Evolutionary conservation across 2,888 invertebrate species (phyloP), one percentile per base, ranked within the genome.

Genomic region (Acanthosepion pharaonis): DNA sequence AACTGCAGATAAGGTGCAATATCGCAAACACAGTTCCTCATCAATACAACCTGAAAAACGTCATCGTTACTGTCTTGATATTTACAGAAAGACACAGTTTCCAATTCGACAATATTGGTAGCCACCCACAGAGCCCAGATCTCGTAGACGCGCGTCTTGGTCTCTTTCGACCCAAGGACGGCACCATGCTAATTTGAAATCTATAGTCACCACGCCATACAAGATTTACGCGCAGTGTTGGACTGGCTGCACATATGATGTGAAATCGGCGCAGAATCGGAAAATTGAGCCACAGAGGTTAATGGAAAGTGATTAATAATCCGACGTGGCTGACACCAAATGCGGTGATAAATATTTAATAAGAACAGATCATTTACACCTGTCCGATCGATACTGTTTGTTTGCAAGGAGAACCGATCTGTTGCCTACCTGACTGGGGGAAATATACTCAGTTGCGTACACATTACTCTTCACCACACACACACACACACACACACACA

Each of bases 171-270:
- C 15, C 78, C 78, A 78, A 78, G 78, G 78, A 78, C 78, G n/a
- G 78, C 78, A n/a, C 78, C n/a, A 78, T 78, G 78, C 78, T 78
- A 78, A 78, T 78, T 78, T 78, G 78, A 78, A 78, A 78, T 78
- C 78, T 78, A 78, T 78, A 78, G 78, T 78, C 15, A n/a, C 78
- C 78, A 18, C n/a, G 78, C 78, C 78, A 78, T 78, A 3, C 78
- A 78, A 78, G 78, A 78, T 78, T 78, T 78, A 78, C 78, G 78
- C 33, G 78, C 78, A 78, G 33, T 33, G 78, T 78, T 78, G n/a
- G 78, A 78, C n/a, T n/a, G 78, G 78, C 78, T 33, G n/a, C 78
- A 78, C n/a, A 78, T 78, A 78, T 78, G 78, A 78, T 78, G 78
- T 78, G 78, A 78, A 78, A 78, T 78, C 33, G 78, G n/a, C 78